Evolutionary conservation across 2,888 invertebrate species (phyloP).

Genomic region (Sceliomorpha sp.): DNA sequence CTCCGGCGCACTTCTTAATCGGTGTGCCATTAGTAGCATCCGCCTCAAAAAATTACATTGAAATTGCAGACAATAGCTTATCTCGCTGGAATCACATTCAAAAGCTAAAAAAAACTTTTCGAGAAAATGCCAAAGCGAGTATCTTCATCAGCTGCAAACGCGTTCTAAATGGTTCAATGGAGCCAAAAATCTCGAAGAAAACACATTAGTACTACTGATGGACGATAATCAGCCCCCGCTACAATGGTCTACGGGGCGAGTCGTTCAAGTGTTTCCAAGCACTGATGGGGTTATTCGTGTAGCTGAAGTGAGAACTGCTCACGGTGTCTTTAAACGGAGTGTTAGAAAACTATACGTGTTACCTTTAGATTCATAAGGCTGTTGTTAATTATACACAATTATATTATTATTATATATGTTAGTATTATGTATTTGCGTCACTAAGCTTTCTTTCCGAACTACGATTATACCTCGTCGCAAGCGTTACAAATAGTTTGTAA

Average conservation of each 20-base stretch:
- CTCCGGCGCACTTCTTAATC: slow-evolving; percentile 8
- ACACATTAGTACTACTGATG: neutral
- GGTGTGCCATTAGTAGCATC: neutral
- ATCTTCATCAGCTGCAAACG: slow-evolving; percentile 47
- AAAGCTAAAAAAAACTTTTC: slow-evolving; percentile 46
- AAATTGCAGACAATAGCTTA: slow-evolving; percentile 1
- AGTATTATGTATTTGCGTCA: too few species aligned
- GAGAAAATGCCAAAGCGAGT: slow-evolving; percentile 46
- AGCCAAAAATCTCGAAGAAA: neutral
- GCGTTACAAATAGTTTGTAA: too few species aligned
- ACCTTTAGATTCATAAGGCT: slow-evolving; percentile 6
- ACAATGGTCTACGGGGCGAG: slow-evolving; percentile 1
- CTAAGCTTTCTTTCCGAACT: too few species aligned
- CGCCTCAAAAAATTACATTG: neutral
- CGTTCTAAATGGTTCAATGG: slow-evolving; percentile 40
- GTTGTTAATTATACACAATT: too few species aligned
- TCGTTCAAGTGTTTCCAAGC: neutral
- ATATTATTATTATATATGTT: too few species aligned
- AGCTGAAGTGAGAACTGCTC: slow-evolving; percentile 3
- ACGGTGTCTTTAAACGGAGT: slow-evolving; percentile 5
- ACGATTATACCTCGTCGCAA: too few species aligned
- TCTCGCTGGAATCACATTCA: neutral
- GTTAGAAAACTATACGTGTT: slow-evolving; percentile 23
- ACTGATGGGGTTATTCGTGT: slow-evolving; percentile 1
- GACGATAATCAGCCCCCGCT: neutral